phyloP scores from a whole-genome alignment of 1,140 invertebrate species.

The Lepidurus couesii region DNA sequence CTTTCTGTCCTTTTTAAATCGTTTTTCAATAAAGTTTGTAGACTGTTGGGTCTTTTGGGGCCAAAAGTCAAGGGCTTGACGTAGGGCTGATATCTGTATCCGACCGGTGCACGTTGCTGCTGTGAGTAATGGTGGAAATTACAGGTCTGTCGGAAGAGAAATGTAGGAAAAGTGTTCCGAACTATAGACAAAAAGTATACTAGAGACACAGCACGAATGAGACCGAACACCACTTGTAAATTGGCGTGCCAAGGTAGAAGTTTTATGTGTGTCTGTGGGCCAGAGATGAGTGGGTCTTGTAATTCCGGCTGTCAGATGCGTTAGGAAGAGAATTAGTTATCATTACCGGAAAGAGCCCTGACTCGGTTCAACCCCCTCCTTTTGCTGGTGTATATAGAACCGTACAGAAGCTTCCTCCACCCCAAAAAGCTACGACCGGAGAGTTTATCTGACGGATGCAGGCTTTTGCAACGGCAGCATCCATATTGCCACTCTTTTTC shows the following conservation, averaged over 20 bases:
- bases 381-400: background rate
- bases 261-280: slow-evolving; percentile 6
- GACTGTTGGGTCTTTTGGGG: background rate
- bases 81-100: background rate
- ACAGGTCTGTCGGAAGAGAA: slow-evolving; percentile 16
- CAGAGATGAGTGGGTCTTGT: slow-evolving; percentile 11
- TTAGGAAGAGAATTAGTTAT: slow-evolving; percentile 16
- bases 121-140: background rate
- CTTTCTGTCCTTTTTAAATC: background rate
- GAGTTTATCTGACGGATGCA: slow-evolving; percentile 9
- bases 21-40: background rate
- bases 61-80: background rate
- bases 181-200: background rate
- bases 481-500: background rate
- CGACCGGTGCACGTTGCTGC: background rate
- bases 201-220: background rate
- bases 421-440: background rate
- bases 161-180: background rate
- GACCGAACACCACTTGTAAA: slow-evolving; percentile 10
- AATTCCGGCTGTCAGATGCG: slow-evolving; percentile 7
- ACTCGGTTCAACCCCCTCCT: background rate
- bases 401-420: background rate
- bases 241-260: background rate
- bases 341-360: slow-evolving; percentile 9
- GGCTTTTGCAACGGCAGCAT: background rate